Evolutionary conservation across 2,113 vertebrate species (phyloP), one percentile per base, ranked within the genome.

Genomic region (Oncorhynchus kisutch): DNA sequence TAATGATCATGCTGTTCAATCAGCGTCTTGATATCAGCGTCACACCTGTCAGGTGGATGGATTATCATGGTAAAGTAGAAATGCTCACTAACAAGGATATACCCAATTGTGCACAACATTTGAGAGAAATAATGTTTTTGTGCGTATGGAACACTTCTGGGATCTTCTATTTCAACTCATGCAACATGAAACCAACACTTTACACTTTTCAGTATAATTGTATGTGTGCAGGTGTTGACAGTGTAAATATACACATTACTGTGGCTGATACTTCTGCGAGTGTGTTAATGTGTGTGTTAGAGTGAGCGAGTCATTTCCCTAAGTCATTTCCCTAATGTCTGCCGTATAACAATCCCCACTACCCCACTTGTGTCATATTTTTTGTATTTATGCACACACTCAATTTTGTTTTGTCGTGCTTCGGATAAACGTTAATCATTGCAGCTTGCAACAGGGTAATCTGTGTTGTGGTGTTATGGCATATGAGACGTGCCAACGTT

Each of bases 281-380:
- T 8, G 27, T 70, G 69, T 76, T 81, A 67, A 62, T 80, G 74
- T 76, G 70, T 84, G 29, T 71, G 51, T 59, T 20, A 76, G 24
- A 70, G 68, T 78, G 73, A 74, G 74, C 70, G 22, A 45, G 49
- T n/a, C n/a, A n/a, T n/a, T n/a, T n/a, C n/a, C n/a, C n/a, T n/a
- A n/a, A 79, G 78, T 80, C 70, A 84, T 85, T 76, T 86, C 80
- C 77, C 79, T 76, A 65, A 83, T 71, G 73, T 76, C 74, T 84
- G 80, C 68, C 54, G 65, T 77, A 77, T 71, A 80, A 27, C 11
- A 78, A 71, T 70, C 73, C 80, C 73, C 39, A 7, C 51, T 54
- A 24, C 71, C 25, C 69, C 62, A 22, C 59, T 79, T 39, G 45
- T 71, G 4, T 81, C 75, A 70, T 84, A 75, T 71, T 78, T 80